A percentile compares a stretch with the other conserved stretches of the same genome.
Evolutionary conservation across 2,888 invertebrate species (phyloP).

Genomic region (Drosophila cognata): DNA sequence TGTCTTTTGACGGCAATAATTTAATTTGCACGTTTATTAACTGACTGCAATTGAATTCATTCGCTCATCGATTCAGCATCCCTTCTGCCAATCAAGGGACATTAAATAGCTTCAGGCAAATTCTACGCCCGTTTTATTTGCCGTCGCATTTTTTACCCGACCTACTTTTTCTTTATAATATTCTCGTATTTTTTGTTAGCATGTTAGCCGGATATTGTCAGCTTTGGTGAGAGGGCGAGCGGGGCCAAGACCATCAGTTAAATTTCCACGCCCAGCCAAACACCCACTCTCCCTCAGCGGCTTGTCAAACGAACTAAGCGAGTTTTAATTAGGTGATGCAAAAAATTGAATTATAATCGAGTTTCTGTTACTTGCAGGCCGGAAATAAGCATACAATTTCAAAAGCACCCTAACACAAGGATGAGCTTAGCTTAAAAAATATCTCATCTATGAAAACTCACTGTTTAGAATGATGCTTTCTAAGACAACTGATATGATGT

Average conservation of each 20-base stretch:
- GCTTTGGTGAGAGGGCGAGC: constrained; percentile 10
- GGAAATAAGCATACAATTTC: constrained; percentile 54
- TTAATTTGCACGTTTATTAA: constrained; percentile 62
- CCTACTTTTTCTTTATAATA: not conserved
- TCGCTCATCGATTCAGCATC: constrained; percentile 11
- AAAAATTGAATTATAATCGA: constrained; percentile 39
- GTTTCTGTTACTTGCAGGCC: constrained; percentile 22
- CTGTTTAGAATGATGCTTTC: not conserved
- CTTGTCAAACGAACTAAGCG: constrained; percentile 29
- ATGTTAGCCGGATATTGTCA: constrained; percentile 57
- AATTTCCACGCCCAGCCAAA: constrained; percentile 40
- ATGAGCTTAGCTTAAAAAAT: not conserved
- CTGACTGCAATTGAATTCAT: constrained; percentile 56
- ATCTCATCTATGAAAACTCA: not conserved
- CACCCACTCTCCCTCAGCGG: not conserved
- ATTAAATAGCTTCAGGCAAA: constrained; percentile 48
- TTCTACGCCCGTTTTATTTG: constrained; percentile 29
- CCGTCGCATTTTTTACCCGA: constrained; percentile 10
- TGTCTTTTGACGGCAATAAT: constrained; percentile 49
- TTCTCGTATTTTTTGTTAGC: constrained; percentile 19
- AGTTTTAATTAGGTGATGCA: constrained; percentile 58
- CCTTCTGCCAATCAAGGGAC: constrained; percentile 5
- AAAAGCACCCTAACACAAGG: not conserved
- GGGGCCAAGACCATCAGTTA: constrained; percentile 28
- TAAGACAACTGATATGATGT: not conserved